Evolutionary conservation across 2,113 vertebrate species (phyloP).

Genomic region (Anhinga anhinga): DNA sequence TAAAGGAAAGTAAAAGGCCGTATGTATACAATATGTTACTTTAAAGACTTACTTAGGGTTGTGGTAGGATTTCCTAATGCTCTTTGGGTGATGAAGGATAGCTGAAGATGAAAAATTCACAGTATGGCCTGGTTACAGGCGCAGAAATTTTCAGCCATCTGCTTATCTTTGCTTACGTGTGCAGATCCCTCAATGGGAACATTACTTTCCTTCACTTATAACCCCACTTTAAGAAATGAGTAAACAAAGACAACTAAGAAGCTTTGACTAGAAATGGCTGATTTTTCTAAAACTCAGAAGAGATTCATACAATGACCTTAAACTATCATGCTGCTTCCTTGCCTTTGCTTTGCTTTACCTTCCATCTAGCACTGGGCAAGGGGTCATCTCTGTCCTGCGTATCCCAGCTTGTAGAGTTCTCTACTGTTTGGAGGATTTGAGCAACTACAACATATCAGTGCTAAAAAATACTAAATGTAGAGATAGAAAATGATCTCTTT

Average conservation of each 20-base stretch:
- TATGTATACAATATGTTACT: not conserved
- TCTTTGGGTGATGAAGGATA: not conserved
- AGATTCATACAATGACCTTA: not conserved
- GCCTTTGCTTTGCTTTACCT: not conserved
- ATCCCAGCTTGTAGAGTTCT: not conserved
- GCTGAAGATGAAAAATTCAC: not conserved
- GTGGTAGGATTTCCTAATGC: not conserved
- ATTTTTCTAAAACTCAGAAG: not conserved
- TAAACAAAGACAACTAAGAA: not conserved
- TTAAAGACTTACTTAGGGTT: not conserved
- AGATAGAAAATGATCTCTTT: not conserved
- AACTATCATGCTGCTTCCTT: not conserved
- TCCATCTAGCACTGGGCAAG: not conserved
- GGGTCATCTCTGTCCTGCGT: not conserved
- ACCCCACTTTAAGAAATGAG: not conserved
- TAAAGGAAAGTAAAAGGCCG: not conserved
- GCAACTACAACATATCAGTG: not conserved
- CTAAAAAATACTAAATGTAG: not conserved
- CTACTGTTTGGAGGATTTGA: not conserved
- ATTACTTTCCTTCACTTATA: not conserved
- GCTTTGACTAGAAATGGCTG: not conserved
- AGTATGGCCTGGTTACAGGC: not conserved
- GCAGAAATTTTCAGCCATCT: not conserved
- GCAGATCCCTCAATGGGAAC: not conserved
- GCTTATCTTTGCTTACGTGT: not conserved